Percentiles rank a stretch among this genome's conserved stretches.
phyloP scores from a whole-genome alignment of 2,888 invertebrate species.

The Thysanoteuthis rhombus region DNA sequence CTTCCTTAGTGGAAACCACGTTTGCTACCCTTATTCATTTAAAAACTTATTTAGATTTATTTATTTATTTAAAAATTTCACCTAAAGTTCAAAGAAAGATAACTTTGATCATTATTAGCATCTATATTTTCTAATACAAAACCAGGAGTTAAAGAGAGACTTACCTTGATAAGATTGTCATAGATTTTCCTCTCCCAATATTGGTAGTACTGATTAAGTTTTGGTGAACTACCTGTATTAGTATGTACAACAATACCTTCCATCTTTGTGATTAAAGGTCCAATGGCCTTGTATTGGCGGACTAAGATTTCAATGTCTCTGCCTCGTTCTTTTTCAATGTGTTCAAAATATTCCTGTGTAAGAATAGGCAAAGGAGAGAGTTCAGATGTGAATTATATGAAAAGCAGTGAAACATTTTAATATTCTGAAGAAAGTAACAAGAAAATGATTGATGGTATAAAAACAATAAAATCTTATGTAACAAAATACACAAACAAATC shows the following conservation, averaged over 20 bases:
- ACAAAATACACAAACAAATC: too few relatives aligned
- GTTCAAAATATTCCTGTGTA: constrained; percentile 77
- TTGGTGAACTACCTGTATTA: constrained; percentile 78
- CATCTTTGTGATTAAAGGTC: constrained; percentile 84
- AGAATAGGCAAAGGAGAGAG: not conserved
- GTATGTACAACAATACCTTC: constrained; percentile 85
- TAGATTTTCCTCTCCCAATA: constrained; percentile 86
- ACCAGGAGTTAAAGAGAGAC: not conserved
- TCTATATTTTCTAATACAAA: too few relatives aligned
- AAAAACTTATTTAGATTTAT: too few relatives aligned
- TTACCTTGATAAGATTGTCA: constrained; percentile 74
- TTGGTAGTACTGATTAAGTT: constrained; percentile 82
- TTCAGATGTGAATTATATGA: not conserved
- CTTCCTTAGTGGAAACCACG: too few relatives aligned
- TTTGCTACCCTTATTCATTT: too few relatives aligned
- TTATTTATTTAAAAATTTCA: too few relatives aligned
- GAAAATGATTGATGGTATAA: not conserved
- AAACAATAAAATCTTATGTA: not conserved
- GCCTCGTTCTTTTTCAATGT: constrained; percentile 77
- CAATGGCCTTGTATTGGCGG: constrained; percentile 81
- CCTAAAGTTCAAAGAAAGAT: too few relatives aligned
- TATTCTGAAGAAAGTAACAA: not conserved
- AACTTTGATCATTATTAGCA: too few relatives aligned
- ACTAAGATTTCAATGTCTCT: constrained; percentile 77
- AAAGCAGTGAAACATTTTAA: too few relatives aligned